phyloP scores from a whole-genome alignment of 37 sponge, comb jelly and placozoan genomes.

The Tethya wilhelma region DNA sequence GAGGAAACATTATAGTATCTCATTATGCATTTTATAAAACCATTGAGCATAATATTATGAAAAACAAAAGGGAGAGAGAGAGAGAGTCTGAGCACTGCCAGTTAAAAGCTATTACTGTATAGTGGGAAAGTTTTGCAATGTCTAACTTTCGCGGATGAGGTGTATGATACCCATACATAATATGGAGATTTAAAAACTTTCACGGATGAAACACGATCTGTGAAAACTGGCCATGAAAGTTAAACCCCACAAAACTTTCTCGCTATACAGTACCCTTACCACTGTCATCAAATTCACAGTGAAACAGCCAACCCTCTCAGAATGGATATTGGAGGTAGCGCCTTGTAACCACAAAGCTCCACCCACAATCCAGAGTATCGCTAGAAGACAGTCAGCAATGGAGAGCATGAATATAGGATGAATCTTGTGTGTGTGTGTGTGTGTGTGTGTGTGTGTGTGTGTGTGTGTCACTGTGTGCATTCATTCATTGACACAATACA shows the following conservation, averaged over 20 bases:
- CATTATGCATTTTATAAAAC: too few relatives aligned
- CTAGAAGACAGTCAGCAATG: conserved; percentile 46
- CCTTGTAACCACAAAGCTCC: conserved; percentile 37
- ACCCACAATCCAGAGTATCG: conserved; percentile 35
- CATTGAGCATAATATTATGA: too few relatives aligned
- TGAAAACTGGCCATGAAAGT: background rate
- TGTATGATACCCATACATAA: too few relatives aligned
- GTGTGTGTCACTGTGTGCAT: background rate
- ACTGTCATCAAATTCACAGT: background rate
- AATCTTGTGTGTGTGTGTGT: conserved; percentile 7
- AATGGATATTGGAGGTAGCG: background rate
- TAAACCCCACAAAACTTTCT: too few relatives aligned
- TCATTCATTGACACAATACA: background rate
- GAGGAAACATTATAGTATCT: background rate
- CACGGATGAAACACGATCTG: background rate
- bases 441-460: background rate
- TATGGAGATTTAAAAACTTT: too few relatives aligned
- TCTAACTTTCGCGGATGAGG: too few relatives aligned
- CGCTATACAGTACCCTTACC: conserved; percentile 5
- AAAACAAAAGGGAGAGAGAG: too few relatives aligned
- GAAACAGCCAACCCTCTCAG: conserved; percentile 10
- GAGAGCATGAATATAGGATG: conserved; percentile 57
- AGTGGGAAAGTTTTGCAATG: too few relatives aligned
- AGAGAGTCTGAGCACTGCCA: too few relatives aligned
- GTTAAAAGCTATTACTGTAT: too few relatives aligned